Conservation (phyloP, 2,888 invertebrate genomes). For the Hemithea aestivaria region DNA sequence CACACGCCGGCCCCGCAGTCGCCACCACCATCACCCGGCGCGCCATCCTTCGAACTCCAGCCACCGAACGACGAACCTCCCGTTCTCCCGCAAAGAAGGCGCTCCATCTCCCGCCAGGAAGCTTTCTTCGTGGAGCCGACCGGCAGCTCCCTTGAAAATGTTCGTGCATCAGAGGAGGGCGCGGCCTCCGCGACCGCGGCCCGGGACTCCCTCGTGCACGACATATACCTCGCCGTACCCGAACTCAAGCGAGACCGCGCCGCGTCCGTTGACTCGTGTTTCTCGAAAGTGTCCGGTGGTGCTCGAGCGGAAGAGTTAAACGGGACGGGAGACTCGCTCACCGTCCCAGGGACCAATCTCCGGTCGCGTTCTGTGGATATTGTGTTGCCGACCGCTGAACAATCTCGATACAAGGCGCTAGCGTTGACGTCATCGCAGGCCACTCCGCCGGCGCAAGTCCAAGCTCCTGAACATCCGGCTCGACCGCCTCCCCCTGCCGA, state of each 20-base stretch:
- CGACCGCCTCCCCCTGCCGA: constrained; percentile 42
- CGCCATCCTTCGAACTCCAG: constrained; percentile 79
- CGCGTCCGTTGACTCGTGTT: constrained; percentile 92
- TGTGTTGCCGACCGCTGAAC: constrained; percentile 90
- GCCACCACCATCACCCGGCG: constrained; percentile 75
- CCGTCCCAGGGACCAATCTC: constrained; percentile 85
- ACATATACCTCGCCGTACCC: constrained; percentile 89
- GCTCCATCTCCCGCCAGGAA: constrained; percentile 89
- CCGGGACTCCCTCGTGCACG: constrained; percentile 78
- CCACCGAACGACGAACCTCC: constrained; percentile 71
- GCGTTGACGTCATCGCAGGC: constrained; percentile 80
- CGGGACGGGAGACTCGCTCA: constrained; percentile 79
- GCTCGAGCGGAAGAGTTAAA: constrained; percentile 85
- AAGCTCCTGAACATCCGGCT: constrained; percentile 36
- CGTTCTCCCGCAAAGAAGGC: constrained; percentile 77
- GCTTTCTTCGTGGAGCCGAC: constrained; percentile 89
- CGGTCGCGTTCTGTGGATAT: constrained; percentile 93
- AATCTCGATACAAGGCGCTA: constrained; percentile 91
- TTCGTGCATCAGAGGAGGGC: constrained; percentile 76
- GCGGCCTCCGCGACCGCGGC: constrained; percentile 48
- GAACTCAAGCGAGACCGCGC: constrained; percentile 91
- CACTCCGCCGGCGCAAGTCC: constrained; percentile 39
- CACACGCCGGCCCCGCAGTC: constrained; percentile 59
- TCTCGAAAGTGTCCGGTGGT: constrained; percentile 86
- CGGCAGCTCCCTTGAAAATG: constrained; percentile 84